Evolutionary conservation across 2,888 invertebrate species (phyloP).

Genomic region (Choreutis nemorana): DNA sequence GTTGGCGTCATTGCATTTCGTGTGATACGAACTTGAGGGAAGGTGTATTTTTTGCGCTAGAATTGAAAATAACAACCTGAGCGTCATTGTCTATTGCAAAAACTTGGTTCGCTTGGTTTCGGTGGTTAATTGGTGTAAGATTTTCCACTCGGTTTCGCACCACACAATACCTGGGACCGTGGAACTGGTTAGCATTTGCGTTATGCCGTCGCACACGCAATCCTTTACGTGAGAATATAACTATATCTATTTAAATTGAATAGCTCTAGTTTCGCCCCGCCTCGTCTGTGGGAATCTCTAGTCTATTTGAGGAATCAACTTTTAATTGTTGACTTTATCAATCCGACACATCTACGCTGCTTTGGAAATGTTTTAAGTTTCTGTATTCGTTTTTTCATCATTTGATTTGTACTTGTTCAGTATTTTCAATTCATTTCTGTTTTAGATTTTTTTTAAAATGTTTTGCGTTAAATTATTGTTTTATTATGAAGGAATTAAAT

Average conservation of each 20-base stretch:
- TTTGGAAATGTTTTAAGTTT: no score
- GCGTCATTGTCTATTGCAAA: not conserved
- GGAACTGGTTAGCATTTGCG: constrained; percentile 42
- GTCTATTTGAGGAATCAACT: constrained; percentile 6
- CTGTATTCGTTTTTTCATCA: no score
- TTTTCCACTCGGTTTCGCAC: constrained; percentile 36
- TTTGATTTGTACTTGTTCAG: no score
- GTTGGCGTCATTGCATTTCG: no score
- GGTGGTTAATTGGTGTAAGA: constrained; percentile 37
- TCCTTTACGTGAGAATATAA: constrained; percentile 9
- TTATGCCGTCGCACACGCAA: constrained; percentile 19
- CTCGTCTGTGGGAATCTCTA: constrained; percentile 21
- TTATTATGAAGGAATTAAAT: no score
- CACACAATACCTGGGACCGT: constrained; percentile 36
- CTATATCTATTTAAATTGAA: no score
- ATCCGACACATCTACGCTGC: no score
- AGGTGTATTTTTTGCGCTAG: constrained; percentile 3
- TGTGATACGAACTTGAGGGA: no score
- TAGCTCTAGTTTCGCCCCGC: constrained; percentile 10
- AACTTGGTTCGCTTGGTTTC: constrained; percentile 14
- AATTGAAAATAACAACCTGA: constrained; percentile 1
- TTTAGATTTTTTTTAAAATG: no score
- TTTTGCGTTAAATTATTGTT: no score
- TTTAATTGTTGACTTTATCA: no score
- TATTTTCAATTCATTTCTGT: no score